Conservation (phyloP, 2,797 vertebrate species). For the Austrolebias charrua region DNA sequence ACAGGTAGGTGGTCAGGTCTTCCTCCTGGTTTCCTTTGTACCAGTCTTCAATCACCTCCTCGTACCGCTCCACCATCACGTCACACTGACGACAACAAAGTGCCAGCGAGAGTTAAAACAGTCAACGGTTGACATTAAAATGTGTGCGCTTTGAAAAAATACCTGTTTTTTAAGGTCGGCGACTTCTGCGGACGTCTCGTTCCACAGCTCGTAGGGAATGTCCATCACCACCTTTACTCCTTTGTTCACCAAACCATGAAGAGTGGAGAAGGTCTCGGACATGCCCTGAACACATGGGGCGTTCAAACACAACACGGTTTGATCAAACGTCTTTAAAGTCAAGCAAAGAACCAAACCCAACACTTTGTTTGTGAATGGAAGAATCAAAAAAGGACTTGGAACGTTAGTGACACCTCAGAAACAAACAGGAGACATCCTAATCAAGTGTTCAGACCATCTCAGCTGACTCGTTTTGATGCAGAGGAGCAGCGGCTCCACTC, state of each 20-base stretch:
- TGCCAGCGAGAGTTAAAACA: no score
- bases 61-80: constrained; percentile 89
- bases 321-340: no score
- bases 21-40: constrained; percentile 91
- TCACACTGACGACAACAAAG: constrained; percentile 82
- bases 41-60: constrained; percentile 97
- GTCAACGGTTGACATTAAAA: no score
- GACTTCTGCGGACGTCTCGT: constrained; percentile 95
- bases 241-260: constrained; percentile 94
- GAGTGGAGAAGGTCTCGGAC: constrained; percentile 95
- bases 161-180: constrained; percentile 98
- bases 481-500: no score
- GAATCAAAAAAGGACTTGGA: no score
- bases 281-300: constrained; percentile 82
- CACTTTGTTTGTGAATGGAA: no score
- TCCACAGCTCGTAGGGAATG: constrained; percentile 97
- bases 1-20: constrained; percentile 90
- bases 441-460: no score
- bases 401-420: no score
- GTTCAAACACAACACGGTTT: no score
- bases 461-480: no score
- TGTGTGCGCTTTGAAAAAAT: not conserved
- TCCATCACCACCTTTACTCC: constrained; percentile 99
- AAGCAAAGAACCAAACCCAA: no score
- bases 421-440: no score